Base-by-base conservation (phyloP, 2,888 invertebrate genomes). In the Conistra vaccinii region DNA sequence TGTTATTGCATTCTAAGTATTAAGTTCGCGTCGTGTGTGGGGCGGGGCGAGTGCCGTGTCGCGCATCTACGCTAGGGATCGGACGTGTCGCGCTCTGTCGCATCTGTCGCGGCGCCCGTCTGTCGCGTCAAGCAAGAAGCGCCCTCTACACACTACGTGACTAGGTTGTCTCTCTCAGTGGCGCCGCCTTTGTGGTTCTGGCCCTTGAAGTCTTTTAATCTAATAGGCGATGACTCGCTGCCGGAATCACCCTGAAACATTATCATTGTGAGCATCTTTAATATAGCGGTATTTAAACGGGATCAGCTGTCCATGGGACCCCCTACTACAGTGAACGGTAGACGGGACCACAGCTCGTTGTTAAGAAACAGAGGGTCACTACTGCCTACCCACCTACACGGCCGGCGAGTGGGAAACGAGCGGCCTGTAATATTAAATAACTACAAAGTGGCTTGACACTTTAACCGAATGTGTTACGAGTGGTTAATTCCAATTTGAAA, bases 171-270 rank as follows among this genome's bases (percentile, higher is more conserved):
- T 83, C 94, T 92, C 87, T 95, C 95, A 65, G 90, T 88, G 82
- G 92, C 91, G 83, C 93, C 89, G 81, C 91, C 89, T 88, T 94
- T 95, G 90, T 96, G 95, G 88, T 96, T 96, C 85, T 96, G 96
- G 73, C 94, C 91, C 88, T 95, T 96, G 90, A 96, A 96, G 92
- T 96, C 96, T 92, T 96, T 96, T 88, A 96, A 92, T 89, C 96
- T 94, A 85, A 96, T 96, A 78, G 97, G 97, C 92, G 97, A 97
- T 90, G 97, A 97, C 93, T 97, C 97, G 93, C 97, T 97, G 89
- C 97, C 97, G 85, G 97, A 97, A 94, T 97, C 97, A 90, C 97
- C 97, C 97, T 97, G 93, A 26, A 94, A 89, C 69, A 85, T 80
- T 48, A 6, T 12, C 23, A 48, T 53, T 48, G 7, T 32, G 14